A percentile compares a stretch with the other conserved stretches of the same genome.
These are phyloP conservation scores for Hydraecia micacea DNA, from an alignment of 2,888 invertebrate genomes.

Conservation along the genomic window DNA sequence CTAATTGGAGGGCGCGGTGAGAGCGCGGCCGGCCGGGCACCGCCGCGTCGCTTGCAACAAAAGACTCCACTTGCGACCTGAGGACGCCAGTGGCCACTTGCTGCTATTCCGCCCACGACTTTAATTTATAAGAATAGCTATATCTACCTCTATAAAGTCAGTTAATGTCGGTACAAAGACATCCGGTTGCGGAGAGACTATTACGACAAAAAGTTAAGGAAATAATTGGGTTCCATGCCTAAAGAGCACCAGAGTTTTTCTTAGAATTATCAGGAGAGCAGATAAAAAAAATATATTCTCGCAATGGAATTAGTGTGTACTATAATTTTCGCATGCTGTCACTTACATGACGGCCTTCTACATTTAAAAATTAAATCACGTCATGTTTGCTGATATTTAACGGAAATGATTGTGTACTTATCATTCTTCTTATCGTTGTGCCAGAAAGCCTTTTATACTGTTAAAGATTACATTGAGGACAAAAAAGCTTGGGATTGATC, in stretches of 20 bases:
- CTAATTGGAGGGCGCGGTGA: constrained; percentile 74
- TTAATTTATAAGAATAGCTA: constrained; percentile 32
- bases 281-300: neutral
- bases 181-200: constrained; percentile 1
- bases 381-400: constrained; percentile 11
- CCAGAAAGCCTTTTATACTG: no score
- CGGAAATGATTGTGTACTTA: constrained; percentile 35
- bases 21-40: constrained; percentile 44
- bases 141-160: constrained; percentile 10
- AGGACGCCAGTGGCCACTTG: constrained; percentile 50
- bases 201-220: constrained; percentile 18
- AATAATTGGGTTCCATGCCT: constrained; percentile 13
- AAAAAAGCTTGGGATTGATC: no score
- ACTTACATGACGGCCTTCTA: neutral
- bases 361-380: neutral
- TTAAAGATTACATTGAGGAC: no score
- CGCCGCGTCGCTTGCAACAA: constrained; percentile 60
- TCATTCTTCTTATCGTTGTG: no score
- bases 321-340: neutral
- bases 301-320: neutral
- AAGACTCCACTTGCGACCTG: constrained; percentile 43
- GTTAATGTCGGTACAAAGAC: constrained; percentile 32
- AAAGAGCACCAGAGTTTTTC: constrained; percentile 12
- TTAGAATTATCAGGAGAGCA: neutral
- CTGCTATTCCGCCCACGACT: constrained; percentile 17